phyloP scores from a whole-genome alignment of 2,888 invertebrate species.

The Athalia cordata region DNA sequence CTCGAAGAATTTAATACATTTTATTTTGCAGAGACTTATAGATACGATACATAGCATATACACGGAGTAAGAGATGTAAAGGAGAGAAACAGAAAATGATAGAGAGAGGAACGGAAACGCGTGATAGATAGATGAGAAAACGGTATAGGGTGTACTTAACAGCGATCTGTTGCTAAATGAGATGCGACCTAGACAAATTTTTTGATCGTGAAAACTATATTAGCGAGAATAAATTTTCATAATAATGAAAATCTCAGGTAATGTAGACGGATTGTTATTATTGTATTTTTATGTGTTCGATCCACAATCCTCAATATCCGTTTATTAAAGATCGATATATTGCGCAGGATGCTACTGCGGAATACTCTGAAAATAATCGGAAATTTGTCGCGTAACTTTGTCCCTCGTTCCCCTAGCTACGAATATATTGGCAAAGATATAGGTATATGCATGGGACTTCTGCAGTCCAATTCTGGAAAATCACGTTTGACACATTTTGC shows the following conservation, averaged over 20 bases:
- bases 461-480: constrained; percentile 11
- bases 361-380: neutral
- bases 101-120: neutral
- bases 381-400: neutral
- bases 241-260: neutral
- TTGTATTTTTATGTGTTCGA: neutral
- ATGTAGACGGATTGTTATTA: neutral
- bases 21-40: constrained; percentile 16
- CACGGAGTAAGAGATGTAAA: neutral
- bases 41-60: neutral
- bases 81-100: neutral
- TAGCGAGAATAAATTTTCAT: neutral
- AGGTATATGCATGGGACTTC: neutral
- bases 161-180: no score
- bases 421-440: neutral
- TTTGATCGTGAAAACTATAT: neutral
- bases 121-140: neutral
- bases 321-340: no score
- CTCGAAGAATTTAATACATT: constrained; percentile 30
- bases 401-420: neutral
- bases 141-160: no score
- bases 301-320: no score
- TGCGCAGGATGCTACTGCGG: no score
- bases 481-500: constrained; percentile 14
- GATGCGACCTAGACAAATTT: neutral